Percentiles rank a stretch among this genome's conserved stretches.
Evolutionary conservation across 1,140 invertebrate species (phyloP).

Genomic region (Cyphomyrmex costatus): DNA sequence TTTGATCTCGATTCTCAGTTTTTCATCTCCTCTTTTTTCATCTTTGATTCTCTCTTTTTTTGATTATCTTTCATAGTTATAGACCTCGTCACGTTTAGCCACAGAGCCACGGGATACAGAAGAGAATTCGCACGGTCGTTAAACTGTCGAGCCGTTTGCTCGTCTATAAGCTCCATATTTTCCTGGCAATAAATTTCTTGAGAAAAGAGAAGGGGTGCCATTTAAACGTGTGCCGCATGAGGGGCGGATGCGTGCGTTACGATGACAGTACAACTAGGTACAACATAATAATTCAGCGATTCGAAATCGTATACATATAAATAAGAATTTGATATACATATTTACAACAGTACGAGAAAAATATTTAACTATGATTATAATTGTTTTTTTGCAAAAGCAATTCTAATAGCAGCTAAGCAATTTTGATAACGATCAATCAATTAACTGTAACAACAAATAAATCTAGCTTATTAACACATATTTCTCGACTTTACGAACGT

Average conservation of each 20-base stretch:
- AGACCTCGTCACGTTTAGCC: slow-evolving; percentile 17
- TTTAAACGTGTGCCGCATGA: slow-evolving; percentile 36
- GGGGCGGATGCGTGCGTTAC: slow-evolving; percentile 38
- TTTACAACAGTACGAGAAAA: slow-evolving; percentile 43
- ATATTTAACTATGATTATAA: neutral
- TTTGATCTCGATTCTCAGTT: neutral
- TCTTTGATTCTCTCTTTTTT: slow-evolving; percentile 19
- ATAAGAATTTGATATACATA: slow-evolving; percentile 45
- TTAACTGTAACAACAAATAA: slow-evolving; percentile 11
- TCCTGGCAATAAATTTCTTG: slow-evolving; percentile 68
- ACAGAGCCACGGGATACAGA: neutral
- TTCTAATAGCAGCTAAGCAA: too few species aligned
- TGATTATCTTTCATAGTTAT: neutral
- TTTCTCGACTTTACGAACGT: neutral
- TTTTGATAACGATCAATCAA: slow-evolving; percentile 28
- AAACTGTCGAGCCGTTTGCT: slow-evolving; percentile 30
- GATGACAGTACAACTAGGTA: slow-evolving; percentile 21
- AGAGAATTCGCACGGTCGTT: slow-evolving; percentile 67
- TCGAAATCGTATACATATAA: slow-evolving; percentile 46
- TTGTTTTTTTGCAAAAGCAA: neutral
- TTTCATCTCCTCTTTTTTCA: neutral
- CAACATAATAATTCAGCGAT: slow-evolving; percentile 11
- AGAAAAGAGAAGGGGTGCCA: slow-evolving; percentile 25
- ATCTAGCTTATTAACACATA: neutral
- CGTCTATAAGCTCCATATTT: slow-evolving; percentile 66